Evolutionary conservation across 2,888 invertebrate genomes (phyloP).

Genomic region (Spodoptera exigua): DNA sequence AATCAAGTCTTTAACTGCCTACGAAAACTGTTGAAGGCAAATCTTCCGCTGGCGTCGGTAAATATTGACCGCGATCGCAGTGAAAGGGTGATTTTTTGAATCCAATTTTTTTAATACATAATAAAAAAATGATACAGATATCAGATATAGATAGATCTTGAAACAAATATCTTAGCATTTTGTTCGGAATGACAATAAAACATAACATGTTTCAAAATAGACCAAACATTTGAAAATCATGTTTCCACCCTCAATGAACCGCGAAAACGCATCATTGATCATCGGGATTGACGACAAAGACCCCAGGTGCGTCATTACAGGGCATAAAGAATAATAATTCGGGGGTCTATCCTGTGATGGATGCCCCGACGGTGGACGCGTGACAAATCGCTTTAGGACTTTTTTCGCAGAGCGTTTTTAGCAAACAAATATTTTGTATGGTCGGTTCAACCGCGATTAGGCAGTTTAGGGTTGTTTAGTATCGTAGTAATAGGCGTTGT

Average conservation of each 20-base stretch:
- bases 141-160: too few relatives aligned
- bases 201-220: too few relatives aligned
- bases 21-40: too few relatives aligned
- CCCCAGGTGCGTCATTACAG: conserved; percentile 50
- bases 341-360: conserved; percentile 50
- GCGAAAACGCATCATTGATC: conserved; percentile 47
- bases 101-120: too few relatives aligned
- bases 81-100: too few relatives aligned
- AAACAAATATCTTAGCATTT: too few relatives aligned
- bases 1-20: too few relatives aligned
- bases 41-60: too few relatives aligned
- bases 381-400: conserved; percentile 55
- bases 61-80: too few relatives aligned
- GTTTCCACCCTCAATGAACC: conserved; percentile 40
- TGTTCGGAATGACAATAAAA: too few relatives aligned
- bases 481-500: neutral
- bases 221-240: conserved; percentile 23
- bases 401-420: conserved; percentile 43
- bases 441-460: conserved; percentile 37
- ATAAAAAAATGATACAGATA: too few relatives aligned
- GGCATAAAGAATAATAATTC: conserved; percentile 57
- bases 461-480: conserved; percentile 18
- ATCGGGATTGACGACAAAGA: conserved; percentile 49
- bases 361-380: conserved; percentile 41
- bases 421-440: conserved; percentile 35